Evolutionary conservation across 2,797 vertebrate genomes (phyloP).

Genomic region (Phataginus tetradactyla): DNA sequence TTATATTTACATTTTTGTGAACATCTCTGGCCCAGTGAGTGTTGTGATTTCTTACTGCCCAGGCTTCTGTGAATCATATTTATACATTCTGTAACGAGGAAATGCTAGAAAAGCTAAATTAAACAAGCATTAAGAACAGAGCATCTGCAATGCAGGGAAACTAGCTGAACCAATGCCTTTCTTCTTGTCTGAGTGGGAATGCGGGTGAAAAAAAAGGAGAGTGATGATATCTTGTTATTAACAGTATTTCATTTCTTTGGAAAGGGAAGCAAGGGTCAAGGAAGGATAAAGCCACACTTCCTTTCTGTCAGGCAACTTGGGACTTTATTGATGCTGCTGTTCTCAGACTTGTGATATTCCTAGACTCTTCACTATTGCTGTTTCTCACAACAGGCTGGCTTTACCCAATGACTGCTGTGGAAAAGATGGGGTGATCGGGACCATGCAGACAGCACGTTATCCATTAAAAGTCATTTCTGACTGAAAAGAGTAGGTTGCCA

Average conservation of each 20-base stretch:
- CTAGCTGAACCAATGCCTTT: neutral
- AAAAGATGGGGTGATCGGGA: neutral
- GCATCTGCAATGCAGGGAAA: neutral
- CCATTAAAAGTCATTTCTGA: neutral
- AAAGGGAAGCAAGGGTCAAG: neutral
- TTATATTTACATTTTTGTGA: neutral
- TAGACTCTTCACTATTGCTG: neutral
- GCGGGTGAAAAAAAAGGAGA: neutral
- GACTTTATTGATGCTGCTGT: neutral
- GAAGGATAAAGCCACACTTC: slow-evolving; percentile 5
- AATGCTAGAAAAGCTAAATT: neutral
- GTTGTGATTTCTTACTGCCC: neutral
- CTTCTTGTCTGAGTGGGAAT: neutral
- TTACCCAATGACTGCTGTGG: neutral
- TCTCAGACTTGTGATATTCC: neutral
- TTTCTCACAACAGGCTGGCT: neutral
- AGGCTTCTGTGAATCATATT: neutral
- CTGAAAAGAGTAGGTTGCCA: neutral
- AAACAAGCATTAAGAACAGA: neutral
- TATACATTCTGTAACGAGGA: neutral
- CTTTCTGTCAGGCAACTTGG: neutral
- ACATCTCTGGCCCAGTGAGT: neutral
- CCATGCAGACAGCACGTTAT: neutral
- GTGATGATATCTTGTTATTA: neutral
- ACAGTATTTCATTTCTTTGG: slow-evolving; percentile 21